phyloP scores from a whole-genome alignment of 2,113 vertebrate species.

The Haliaeetus leucogaster region DNA sequence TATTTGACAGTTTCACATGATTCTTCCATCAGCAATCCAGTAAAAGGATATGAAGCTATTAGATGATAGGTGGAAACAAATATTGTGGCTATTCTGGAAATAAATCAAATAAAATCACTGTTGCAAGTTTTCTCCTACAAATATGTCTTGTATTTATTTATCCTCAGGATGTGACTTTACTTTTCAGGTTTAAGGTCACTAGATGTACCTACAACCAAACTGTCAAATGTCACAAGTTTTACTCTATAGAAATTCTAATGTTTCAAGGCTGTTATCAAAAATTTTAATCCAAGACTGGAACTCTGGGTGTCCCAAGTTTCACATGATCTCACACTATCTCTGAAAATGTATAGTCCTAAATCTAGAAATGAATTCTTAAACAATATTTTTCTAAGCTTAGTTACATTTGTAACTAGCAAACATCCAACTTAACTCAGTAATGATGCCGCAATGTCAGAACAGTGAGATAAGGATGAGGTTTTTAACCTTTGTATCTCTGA shows the following conservation, averaged over 20 bases:
- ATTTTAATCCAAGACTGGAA: neutral
- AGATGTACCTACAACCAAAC: neutral
- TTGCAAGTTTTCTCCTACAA: neutral
- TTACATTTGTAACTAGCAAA: neutral
- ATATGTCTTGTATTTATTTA: neutral
- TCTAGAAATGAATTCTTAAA: neutral
- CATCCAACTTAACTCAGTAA: neutral
- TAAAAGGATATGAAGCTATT: neutral
- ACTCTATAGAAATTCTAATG: neutral
- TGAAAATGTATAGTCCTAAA: neutral
- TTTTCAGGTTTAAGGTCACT: neutral
- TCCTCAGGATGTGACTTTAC: neutral
- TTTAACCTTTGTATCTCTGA: neutral
- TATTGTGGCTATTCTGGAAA: neutral
- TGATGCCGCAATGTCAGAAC: neutral
- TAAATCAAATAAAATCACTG: neutral
- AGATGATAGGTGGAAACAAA: neutral
- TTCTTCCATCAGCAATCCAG: neutral
- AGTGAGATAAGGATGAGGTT: neutral
- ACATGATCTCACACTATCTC: neutral
- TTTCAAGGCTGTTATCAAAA: neutral
- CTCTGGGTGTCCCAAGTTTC: neutral
- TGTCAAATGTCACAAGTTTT: neutral
- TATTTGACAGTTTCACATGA: neutral
- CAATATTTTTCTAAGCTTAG: neutral